Base-by-base conservation (phyloP, 2,113 vertebrate genomes). In the Mustelus asterias region DNA sequence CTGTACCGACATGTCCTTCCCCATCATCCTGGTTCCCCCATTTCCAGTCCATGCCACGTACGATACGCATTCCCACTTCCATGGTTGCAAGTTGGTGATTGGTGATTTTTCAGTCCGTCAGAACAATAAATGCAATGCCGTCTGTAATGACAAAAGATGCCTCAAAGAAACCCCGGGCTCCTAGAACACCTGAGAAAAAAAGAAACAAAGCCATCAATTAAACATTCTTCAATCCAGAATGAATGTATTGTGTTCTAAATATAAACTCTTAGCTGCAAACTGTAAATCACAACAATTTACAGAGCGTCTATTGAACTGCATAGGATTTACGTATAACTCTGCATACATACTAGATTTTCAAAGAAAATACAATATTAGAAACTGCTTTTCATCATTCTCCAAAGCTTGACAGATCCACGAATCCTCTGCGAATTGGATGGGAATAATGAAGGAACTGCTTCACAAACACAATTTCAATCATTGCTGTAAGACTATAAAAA, bases 11-110 rank as follows among this genome's bases (percentile, higher is more conserved):
- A 0, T 99, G 98, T n/a, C 99, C 99, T 97, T 99, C 99, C 0
- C 99, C 98, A 0, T 97, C 98, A 33, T 99, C 99, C 97, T 99
- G 99, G 98, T 97, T 99, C 96, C 98, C 98, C 99, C 99, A 99
- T 96, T 99, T 99, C 99, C 99, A 99, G 97, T 99, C 99, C 95
- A 98, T 96, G 41, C 99, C 99, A 0, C 99, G 99, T 8, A 99
- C 99, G 60, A 99, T 99, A 0, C 99, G 98, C 99, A 99, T 99
- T 96, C 99, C 99, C 96, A 99, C 98, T 98, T 99, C 99, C 98
- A 99, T 99, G 96, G 97, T 98, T 33, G 98, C 98, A 22, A 67
- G 11, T 70, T 2, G 16, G 63, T 41, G 93, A 48, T 41, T 16
- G 41, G 41, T 29, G 24, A 11, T 65, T 76, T 44, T 48, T 48